A percentile compares a stretch with the other conserved stretches of the same genome.
Conservation (phyloP, 2,888 invertebrate species). For the Temnothorax rugatulus region DNA sequence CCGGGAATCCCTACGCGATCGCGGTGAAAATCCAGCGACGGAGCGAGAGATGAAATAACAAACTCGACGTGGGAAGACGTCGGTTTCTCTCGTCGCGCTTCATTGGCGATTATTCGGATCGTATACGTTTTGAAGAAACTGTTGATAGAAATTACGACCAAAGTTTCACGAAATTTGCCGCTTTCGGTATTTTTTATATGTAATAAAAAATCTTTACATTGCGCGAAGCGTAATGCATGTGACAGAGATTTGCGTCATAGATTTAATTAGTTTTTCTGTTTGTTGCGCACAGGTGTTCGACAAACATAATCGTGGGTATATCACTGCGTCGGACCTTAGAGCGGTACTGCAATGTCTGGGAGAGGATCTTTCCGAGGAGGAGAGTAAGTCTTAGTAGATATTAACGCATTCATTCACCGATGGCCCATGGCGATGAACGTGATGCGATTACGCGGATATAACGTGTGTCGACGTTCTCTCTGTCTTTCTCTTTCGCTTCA, state of each 20-base stretch:
- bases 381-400: slow-evolving; percentile 89
- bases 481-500: not conserved
- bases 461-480: not conserved
- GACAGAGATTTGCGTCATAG: not conserved
- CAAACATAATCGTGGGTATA: slow-evolving; percentile 96
- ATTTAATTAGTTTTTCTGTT: slow-evolving; percentile 16
- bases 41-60: slow-evolving; percentile 3
- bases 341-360: slow-evolving; percentile 96
- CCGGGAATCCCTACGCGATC: not conserved
- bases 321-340: slow-evolving; percentile 94
- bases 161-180: not conserved
- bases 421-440: not conserved
- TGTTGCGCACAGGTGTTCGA: slow-evolving; percentile 89
- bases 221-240: not conserved
- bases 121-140: not conserved
- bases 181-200: not conserved
- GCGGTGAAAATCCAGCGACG: not conserved
- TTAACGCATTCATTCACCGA: slow-evolving; percentile 22
- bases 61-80: not conserved
- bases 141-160: not conserved
- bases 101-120: slow-evolving; percentile 1
- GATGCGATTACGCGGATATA: slow-evolving; percentile 1
- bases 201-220: not conserved
- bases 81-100: slow-evolving; percentile 9
- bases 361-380: slow-evolving; percentile 95